phyloP scores from a whole-genome alignment of 2,113 vertebrate genomes.

The Corythornis vintsioides region DNA sequence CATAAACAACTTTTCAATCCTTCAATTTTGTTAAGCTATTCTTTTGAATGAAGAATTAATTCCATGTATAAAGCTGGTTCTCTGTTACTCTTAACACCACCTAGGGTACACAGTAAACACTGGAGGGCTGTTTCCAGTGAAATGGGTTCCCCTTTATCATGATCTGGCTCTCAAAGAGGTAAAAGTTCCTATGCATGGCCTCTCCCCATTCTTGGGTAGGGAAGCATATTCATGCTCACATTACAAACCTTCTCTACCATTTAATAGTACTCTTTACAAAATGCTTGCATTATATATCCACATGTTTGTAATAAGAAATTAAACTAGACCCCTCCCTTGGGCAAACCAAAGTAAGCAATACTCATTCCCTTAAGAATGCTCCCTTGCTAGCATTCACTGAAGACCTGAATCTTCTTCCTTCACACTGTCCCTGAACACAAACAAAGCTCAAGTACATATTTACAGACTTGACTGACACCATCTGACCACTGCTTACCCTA shows the following conservation, averaged over 20 bases:
- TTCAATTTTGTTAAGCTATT: not conserved
- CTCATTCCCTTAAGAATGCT: not conserved
- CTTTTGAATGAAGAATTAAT: not conserved
- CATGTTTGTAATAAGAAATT: not conserved
- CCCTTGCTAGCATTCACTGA: not conserved
- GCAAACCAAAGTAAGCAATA: not conserved
- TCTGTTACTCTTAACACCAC: not conserved
- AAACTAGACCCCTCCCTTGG: not conserved
- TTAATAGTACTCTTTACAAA: not conserved
- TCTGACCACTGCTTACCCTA: not conserved
- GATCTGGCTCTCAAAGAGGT: not conserved
- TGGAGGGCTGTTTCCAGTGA: not conserved
- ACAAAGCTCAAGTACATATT: not conserved
- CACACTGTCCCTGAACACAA: rapidly evolving
- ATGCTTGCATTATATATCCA: not conserved
- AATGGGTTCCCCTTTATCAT: not conserved
- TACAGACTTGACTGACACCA: not conserved
- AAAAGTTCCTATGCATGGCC: not conserved
- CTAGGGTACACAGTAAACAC: not conserved
- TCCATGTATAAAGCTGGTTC: not conserved
- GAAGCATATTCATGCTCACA: not conserved
- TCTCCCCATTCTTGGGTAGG: not conserved
- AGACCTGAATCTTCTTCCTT: not conserved
- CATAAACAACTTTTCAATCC: not conserved
- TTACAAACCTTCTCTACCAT: not conserved